Evolutionary conservation across 2,113 vertebrate species (phyloP), one percentile per base, ranked within the genome.

Genomic region (Pygoscelis antarcticus): DNA sequence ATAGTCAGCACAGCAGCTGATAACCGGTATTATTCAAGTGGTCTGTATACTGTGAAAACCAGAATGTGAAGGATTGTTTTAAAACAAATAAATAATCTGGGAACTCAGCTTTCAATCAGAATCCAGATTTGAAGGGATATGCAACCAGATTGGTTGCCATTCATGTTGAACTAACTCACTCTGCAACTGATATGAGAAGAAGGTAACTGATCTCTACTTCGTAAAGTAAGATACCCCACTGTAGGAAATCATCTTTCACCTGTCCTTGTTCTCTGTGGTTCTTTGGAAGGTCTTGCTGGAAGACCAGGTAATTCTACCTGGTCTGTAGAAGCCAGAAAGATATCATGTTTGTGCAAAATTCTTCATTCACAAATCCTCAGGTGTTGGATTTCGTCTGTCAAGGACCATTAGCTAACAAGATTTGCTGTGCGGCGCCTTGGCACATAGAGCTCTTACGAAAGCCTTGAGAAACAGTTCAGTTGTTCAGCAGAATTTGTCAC

Each of bases 231-330:
- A 42, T 91, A 93, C 36, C 82, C 25, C 54, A 34, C 78, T 66
- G 75, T 12, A 90, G 82, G 93, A 96, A 97, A 90, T 93, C 9
- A 27, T 94, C 96, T 97, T 96, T 97, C 96, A 94, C 94, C 92
- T 30, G 68, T 81, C 95, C 96, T 93, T 95, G n/a, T 47, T 92
- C 86, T 71, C 79, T 0, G 6, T 88, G 71, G 66, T 83, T 92
- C 96, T 93, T 87, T 20, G 34, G 90, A 93, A 95, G 95, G 90
- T 94, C 75, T 94, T 94, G 71, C 80, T 90, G 86, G 92, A 95
- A 87, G 92, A 94, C 76, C n/a, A 52, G 32, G 97, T 97, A 97
- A 97, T 89, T 90, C 86, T 97, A 74, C 75, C 97, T 78, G 60
- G 26, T 62, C 71, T 68, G 60, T 64, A 86, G 83, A 46, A 90